These are phyloP conservation scores for Acanthurus tractus DNA, from an alignment of 2,797 vertebrate genomes.

Conservation along the genomic window DNA sequence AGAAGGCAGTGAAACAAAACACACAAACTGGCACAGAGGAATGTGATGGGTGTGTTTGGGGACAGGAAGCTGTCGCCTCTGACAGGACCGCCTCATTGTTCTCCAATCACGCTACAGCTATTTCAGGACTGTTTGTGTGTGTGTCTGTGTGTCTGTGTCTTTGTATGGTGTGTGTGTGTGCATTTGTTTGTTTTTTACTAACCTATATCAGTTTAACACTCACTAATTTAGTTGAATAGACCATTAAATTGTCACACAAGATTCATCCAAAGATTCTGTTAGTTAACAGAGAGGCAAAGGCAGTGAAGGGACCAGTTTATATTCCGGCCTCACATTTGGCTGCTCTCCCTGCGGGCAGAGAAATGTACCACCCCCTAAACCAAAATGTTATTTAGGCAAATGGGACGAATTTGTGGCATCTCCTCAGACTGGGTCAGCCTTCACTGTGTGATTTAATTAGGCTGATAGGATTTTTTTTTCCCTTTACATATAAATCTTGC, in stretches of 20 bases:
- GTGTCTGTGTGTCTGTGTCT: slow-evolving; percentile 20
- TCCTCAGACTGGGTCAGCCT: slow-evolving; percentile 22
- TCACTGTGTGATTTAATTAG: slow-evolving; percentile 27
- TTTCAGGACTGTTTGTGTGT: slow-evolving; percentile 59
- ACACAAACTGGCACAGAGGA: slow-evolving; percentile 55
- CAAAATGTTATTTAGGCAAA: slow-evolving; percentile 33
- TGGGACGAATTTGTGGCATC: slow-evolving; percentile 33
- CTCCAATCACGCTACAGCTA: slow-evolving; percentile 68
- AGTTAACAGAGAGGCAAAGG: background rate
- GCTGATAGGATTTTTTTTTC: background rate
- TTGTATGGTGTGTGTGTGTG: slow-evolving; percentile 12
- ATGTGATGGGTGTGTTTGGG: slow-evolving; percentile 65
- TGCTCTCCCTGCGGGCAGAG: background rate
- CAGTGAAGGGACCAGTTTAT: background rate
- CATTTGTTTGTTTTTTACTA: background rate
- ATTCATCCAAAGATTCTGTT: background rate
- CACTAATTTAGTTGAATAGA: background rate
- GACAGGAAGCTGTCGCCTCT: slow-evolving; percentile 74
- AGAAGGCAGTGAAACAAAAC: slow-evolving; percentile 22
- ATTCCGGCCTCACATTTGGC: background rate
- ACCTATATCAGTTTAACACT: background rate
- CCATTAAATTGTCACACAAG: background rate
- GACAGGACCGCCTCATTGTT: slow-evolving; percentile 73
- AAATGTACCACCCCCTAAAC: background rate
- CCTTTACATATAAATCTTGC: slow-evolving; percentile 7